Percentiles rank a stretch among this genome's conserved stretches.
phyloP scores from a whole-genome alignment of 2,113 vertebrate species.

The Prunella himalayana region DNA sequence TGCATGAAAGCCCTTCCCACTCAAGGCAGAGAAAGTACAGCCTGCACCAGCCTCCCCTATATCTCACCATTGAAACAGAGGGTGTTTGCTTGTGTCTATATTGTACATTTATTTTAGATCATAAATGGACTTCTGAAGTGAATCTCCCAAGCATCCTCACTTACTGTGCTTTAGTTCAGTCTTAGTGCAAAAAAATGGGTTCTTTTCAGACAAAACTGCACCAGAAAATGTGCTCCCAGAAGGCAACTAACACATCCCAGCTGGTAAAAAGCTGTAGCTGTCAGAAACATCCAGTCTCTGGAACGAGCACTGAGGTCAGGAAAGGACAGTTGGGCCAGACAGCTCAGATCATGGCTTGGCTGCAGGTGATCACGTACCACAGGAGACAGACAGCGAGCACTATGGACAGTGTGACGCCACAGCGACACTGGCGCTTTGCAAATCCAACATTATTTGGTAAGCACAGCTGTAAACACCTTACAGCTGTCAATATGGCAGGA shows the following conservation, averaged over 20 bases:
- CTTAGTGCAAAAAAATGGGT: neutral
- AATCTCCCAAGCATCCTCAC: neutral
- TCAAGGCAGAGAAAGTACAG: neutral
- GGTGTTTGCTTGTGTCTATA: neutral
- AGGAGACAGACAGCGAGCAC: neutral
- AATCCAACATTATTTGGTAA: neutral
- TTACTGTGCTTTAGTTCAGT: neutral
- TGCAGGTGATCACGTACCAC: neutral
- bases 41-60: neutral
- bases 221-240: neutral
- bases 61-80: neutral
- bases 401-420: neutral
- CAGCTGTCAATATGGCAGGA: neutral
- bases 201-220: neutral
- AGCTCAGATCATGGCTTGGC: neutral
- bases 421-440: neutral
- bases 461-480: neutral
- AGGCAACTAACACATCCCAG: neutral
- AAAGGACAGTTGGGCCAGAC: neutral
- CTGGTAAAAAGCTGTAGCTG: neutral
- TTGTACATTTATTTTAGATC: neutral
- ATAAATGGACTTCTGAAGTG: neutral
- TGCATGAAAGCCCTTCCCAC: neutral
- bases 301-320: neutral
- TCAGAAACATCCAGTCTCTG: neutral